A percentile compares a stretch with the other conserved stretches of the same genome.
Conservation (phyloP, 2,113 vertebrate species). For the Eonycteris spelaea region DNA sequence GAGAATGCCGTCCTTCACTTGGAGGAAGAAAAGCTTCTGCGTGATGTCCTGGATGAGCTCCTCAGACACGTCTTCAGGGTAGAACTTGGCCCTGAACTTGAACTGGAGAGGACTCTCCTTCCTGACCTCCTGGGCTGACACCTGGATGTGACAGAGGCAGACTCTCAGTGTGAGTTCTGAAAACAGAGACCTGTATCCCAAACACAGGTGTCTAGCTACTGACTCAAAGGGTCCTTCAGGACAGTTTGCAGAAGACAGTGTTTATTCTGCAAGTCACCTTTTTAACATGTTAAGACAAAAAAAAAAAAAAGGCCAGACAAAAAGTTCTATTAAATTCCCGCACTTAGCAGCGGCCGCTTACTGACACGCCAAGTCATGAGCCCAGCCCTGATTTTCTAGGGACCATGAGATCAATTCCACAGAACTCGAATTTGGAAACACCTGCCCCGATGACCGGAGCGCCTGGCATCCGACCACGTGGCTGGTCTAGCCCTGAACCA, state of each 20-base stretch:
- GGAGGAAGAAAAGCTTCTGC: conserved; percentile 97
- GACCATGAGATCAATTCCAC: rapidly evolving
- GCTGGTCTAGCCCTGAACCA: neutral
- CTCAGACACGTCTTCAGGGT: conserved; percentile 94
- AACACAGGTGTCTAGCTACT: too few relatives aligned
- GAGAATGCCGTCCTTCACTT: conserved; percentile 95
- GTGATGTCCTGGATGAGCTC: conserved; percentile 98
- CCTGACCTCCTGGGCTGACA: conserved; percentile 93
- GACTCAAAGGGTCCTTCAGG: too few relatives aligned
- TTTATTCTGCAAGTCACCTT: neutral
- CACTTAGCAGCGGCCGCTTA: neutral
- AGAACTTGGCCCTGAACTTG: conserved; percentile 96
- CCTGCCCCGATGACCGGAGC: neutral
- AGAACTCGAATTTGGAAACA: neutral
- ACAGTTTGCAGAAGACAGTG: neutral
- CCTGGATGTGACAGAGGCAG: conserved; percentile 76
- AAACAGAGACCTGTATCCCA: neutral
- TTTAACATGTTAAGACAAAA: rapidly evolving
- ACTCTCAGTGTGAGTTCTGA: rapidly evolving
- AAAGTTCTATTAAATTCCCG: rapidly evolving
- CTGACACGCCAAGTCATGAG: rapidly evolving
- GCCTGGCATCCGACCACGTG: neutral
- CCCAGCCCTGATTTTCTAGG: neutral
- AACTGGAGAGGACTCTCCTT: conserved; percentile 96
- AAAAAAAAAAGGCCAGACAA: neutral